Base-by-base conservation (phyloP, 2,888 invertebrate species). In the Torymus aiolomorphi region DNA sequence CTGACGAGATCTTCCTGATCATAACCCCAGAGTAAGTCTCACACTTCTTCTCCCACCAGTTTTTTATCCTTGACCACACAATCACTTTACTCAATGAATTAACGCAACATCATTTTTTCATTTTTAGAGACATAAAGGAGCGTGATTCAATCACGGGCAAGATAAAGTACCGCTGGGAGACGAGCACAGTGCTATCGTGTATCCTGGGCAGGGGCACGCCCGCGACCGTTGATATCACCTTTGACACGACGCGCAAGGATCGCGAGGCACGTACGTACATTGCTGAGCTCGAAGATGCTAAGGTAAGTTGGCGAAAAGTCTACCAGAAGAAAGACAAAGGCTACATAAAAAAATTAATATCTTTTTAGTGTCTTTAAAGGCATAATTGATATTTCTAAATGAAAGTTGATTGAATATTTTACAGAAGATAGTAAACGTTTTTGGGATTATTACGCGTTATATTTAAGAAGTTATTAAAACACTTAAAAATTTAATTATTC, bases 211-310 rank as follows among this genome's bases (percentile, higher is more conserved):
- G 89, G 80, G 89, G 89, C 42, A 87, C 90, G 75, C 88, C 91
- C 2, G 88, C 92, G 51, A 92, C 92, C 11, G 88, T 94, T 54
- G 92, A 92, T 66, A 91, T 93, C 54, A 92, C 91, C 83, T 95
- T 94, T 86, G 94, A 94, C 87, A 94, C 94, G 0, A 88, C 93
- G 16, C 91, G 92, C 83, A 91, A 91, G 82, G 92, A 93, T 86
- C 91, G 93, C 80, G 91, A 92, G 84, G 92, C 92, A 84, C 91
- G 94, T 66, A 90, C 91, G 61, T 95, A 94, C 86, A 91, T 91
- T 16, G 91, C 93, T 66, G 92, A 93, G 80, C 91, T 91, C 57
- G 91, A 91, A 56, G 92, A 93, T 83, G 92, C 93, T 71, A 92
- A 93, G 86, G 93, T 93, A 86, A 86, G 75, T 78, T 10, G 20